phyloP scores from a whole-genome alignment of 2,888 invertebrate genomes.

The Aromia moschata region DNA sequence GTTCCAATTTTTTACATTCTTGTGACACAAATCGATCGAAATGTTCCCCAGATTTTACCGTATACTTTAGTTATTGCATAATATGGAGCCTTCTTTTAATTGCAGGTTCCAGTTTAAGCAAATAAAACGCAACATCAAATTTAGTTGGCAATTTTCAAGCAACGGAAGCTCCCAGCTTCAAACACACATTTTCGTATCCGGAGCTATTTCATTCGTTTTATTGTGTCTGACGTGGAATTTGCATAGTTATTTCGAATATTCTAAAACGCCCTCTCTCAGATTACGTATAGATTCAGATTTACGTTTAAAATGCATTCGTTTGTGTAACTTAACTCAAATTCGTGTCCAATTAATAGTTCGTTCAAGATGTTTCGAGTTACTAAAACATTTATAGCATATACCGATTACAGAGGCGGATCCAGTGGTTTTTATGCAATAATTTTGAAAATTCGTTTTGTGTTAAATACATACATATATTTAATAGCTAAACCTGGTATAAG shows the following conservation, averaged over 20 bases:
- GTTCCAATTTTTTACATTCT: too few relatives aligned
- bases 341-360: constrained; percentile 28
- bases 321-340: constrained; percentile 26
- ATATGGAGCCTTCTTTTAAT: too few relatives aligned
- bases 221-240: constrained; percentile 22
- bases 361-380: constrained; percentile 23
- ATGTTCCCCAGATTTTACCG: too few relatives aligned
- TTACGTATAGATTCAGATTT: constrained; percentile 15
- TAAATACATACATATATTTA: too few relatives aligned
- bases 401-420: background rate
- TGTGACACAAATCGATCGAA: too few relatives aligned
- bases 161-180: constrained; percentile 7
- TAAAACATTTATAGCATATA: constrained; percentile 19
- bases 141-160: constrained; percentile 23
- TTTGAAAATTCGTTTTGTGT: too few relatives aligned
- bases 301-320: constrained; percentile 21
- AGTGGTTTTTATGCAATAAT: too few relatives aligned
- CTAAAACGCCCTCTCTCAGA: constrained; percentile 11
- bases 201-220: constrained; percentile 9
- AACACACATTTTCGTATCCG: background rate
- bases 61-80: too few relatives aligned
- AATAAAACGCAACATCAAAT: constrained; percentile 22
- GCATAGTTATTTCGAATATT: constrained; percentile 25
- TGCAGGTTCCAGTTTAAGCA: constrained; percentile 6
- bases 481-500: too few relatives aligned